Percentiles rank a stretch among this genome's conserved stretches.
phyloP scores from a whole-genome alignment of 2,113 vertebrate species.

The Corydoras maculifer region DNA sequence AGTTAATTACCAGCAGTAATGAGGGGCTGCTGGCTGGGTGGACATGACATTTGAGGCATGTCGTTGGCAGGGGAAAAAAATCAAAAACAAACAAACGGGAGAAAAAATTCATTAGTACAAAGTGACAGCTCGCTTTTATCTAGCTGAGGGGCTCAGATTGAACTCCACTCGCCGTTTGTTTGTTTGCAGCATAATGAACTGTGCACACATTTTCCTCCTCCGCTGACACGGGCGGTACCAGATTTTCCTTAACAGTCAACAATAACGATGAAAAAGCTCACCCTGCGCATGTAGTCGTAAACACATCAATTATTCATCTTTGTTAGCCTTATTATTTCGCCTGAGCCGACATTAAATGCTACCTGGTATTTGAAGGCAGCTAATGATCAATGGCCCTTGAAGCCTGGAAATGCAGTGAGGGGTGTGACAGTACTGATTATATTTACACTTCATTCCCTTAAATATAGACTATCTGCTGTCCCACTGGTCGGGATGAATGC shows the following conservation, averaged over 20 bases:
- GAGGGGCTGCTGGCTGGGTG: conserved; percentile 51
- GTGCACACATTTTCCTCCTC: conserved; percentile 24
- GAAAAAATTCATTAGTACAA: conserved; percentile 58
- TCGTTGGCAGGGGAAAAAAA: conserved; percentile 28
- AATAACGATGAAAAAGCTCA: conserved; percentile 44
- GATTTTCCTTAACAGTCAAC: conserved; percentile 46
- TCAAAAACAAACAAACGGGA: conserved; percentile 60
- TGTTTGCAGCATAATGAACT: conserved; percentile 54
- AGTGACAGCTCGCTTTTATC: conserved; percentile 53
- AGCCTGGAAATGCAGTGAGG: conserved; percentile 39
- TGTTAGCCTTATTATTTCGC: conserved; percentile 43
- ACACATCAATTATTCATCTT: conserved; percentile 54
- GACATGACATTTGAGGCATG: conserved; percentile 60
- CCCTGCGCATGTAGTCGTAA: conserved; percentile 34
- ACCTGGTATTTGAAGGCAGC: conserved; percentile 43
- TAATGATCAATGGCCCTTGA: conserved; percentile 51
- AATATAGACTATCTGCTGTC: conserved; percentile 44
- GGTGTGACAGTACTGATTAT: conserved; percentile 50
- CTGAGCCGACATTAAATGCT: conserved; percentile 36
- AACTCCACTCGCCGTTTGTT: conserved; percentile 32
- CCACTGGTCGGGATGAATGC: conserved; percentile 38
- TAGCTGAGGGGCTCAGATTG: conserved; percentile 14
- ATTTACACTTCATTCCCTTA: conserved; percentile 41
- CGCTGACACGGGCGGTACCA: conserved; percentile 28
- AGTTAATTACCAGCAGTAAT: conserved; percentile 65